Conservation (phyloP, 2,797 vertebrate species). For the Salarias fasciatus region DNA sequence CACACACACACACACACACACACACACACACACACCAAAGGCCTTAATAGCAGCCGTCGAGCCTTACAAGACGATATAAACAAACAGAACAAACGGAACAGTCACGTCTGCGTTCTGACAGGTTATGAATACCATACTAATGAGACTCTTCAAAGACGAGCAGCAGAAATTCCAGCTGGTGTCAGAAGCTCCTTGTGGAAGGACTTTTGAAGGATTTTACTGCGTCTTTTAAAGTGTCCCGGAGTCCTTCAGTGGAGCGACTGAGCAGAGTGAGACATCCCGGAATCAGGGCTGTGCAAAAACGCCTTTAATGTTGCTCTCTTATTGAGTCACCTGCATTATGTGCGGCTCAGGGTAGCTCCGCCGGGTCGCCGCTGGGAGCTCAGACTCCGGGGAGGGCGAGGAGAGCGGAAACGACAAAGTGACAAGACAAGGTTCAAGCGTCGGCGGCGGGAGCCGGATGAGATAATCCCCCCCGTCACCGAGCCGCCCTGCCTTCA, state of each 20-base stretch:
- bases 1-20: too few relatives aligned
- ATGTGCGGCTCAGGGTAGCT: constrained; percentile 9
- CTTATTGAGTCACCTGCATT: constrained; percentile 8
- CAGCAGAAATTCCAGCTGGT: constrained; percentile 14
- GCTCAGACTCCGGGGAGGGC: not conserved
- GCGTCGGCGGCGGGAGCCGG: constrained; percentile 21
- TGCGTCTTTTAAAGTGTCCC: constrained; percentile 24
- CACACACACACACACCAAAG: constrained; percentile 55
- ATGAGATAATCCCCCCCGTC: constrained; percentile 28
- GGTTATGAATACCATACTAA: constrained; percentile 35
- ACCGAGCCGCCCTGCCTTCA: constrained; percentile 30
- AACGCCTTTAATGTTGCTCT: constrained; percentile 18
- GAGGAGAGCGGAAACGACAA: constrained; percentile 8
- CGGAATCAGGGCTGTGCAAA: constrained; percentile 6
- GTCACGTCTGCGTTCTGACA: constrained; percentile 15
- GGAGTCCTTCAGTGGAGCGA: not conserved
- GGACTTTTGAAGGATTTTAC: constrained; percentile 28
- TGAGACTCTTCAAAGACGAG: constrained; percentile 47
- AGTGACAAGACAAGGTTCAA: constrained; percentile 13
- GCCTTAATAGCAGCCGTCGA: constrained; percentile 5
- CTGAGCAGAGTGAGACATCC: constrained; percentile 8
- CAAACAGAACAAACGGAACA: constrained; percentile 29
- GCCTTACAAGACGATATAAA: constrained; percentile 14
- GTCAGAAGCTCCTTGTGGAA: constrained; percentile 28
- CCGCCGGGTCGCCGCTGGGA: constrained; percentile 2